Percentiles rank a stretch among this genome's conserved stretches.
These are phyloP conservation scores for Malacosoma neustria DNA, from an alignment of 2,888 invertebrate genomes.

Conservation along the genomic window DNA sequence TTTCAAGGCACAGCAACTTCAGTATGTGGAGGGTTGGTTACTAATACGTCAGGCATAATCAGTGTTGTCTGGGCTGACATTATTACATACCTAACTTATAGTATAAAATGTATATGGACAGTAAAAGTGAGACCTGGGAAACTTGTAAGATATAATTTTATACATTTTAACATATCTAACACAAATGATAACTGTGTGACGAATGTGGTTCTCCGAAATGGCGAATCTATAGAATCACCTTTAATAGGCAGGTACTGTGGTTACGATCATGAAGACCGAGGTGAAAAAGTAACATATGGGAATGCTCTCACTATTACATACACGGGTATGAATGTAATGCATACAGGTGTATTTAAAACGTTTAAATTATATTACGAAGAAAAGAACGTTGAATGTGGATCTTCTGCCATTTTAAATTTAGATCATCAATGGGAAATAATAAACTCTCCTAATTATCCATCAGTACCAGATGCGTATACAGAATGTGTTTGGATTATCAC, in stretches of 20 bases:
- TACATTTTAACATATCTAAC: constrained; percentile 74
- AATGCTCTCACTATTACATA: constrained; percentile 64
- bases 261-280: constrained; percentile 38
- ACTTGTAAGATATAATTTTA: constrained; percentile 79
- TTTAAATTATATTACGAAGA: constrained; percentile 76
- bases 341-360: constrained; percentile 20
- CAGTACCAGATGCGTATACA: constrained; percentile 82
- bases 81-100: constrained; percentile 6
- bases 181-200: constrained; percentile 35
- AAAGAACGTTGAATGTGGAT: constrained; percentile 80
- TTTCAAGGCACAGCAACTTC: constrained; percentile 75
- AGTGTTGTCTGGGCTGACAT: constrained; percentile 28
- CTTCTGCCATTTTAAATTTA: constrained; percentile 70
- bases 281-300: constrained; percentile 73
- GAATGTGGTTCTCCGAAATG: constrained; percentile 81
- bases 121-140: constrained; percentile 83
- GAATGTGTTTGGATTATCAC: constrained; percentile 89
- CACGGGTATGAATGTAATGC: constrained; percentile 4
- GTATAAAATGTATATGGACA: constrained; percentile 80
- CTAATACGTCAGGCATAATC: constrained; percentile 73
- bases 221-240: constrained; percentile 81
- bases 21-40: constrained; percentile 82
- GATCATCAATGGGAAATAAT: constrained; percentile 72
- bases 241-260: constrained; percentile 82
- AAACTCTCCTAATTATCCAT: constrained; percentile 87